Evolutionary conservation across 2,113 vertebrate genomes (phyloP), one percentile per base, ranked within the genome.

Genomic region (Thinocorus orbignyianus): DNA sequence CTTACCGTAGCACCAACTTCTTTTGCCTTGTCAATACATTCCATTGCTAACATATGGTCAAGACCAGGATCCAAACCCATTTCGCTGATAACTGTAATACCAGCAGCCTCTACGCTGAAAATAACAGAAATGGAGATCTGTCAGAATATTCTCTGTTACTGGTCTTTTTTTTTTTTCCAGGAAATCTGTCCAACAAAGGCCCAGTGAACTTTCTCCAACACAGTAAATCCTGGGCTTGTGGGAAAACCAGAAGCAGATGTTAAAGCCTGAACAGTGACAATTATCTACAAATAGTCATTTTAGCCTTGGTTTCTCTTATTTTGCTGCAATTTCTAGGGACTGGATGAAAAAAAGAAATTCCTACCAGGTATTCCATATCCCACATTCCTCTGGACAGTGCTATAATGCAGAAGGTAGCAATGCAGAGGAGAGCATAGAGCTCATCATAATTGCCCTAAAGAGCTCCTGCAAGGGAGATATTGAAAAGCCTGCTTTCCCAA

Each of bases 41-140:
- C 99, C 99, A 99, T 99, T 4, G 99, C 99, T 97, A 99, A 80
- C 99, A 99, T 99, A 96, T 99, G 99, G 91, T 99, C 99, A 41
- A 99, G 99, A 51, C 99, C 99, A n/a, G 99, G 99, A 97, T 99
- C 99, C 98, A 99, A 96, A 89, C 99, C 99, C 97, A 99, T 97
- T 98, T 99, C 99, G 2, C 99, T 99, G 90, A 99, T 90, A 55
- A 99, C 97, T 33, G 98, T 99, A 96, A 99, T 98, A 71, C 99
- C 99, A 64, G 99, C 99, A 64, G 99, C 98, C 97, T 98, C 98
- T 66, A 97, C 98, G 49, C 99, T 98, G 88, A 55, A 96, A 97
- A 11, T 41, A 79, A 88, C 17, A 57, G 70, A 97, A 93, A 95
- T 11, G 55, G 23, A 89, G 41, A 70, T 18, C 14, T 52, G 35